These are phyloP conservation scores for Calyptommatus sinebrachiatus DNA, from an alignment of 2,113 vertebrate genomes.

Conservation along the genomic window DNA sequence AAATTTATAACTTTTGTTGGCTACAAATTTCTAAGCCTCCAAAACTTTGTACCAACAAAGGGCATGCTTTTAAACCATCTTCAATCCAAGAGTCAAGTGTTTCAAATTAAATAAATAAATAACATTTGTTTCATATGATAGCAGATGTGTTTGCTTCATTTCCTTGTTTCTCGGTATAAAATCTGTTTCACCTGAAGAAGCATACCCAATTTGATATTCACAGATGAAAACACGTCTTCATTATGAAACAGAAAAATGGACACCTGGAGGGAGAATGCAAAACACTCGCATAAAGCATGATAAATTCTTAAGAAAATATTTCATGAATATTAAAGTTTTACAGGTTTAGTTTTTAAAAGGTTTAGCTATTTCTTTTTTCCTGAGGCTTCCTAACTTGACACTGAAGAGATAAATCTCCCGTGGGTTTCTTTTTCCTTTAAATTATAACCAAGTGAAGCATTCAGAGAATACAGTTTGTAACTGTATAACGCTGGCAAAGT, in stretches of 20 bases:
- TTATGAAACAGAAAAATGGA: conserved; percentile 52
- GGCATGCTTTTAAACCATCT: not conserved
- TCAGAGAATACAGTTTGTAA: conserved; percentile 34
- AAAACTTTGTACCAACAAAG: conserved; percentile 6
- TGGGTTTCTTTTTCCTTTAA: conserved; percentile 3
- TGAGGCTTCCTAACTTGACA: conserved; percentile 38
- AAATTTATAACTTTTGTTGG: not conserved
- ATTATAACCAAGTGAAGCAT: conserved; percentile 26
- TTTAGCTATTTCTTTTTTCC: conserved; percentile 44
- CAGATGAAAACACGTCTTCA: conserved; percentile 46
- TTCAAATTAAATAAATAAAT: conserved; percentile 2
- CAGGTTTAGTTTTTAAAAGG: conserved; percentile 36
- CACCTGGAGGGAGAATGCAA: conserved; percentile 8
- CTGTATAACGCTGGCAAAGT: conserved; percentile 51
- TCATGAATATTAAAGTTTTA: conserved; percentile 14
- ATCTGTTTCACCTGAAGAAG: conserved; percentile 45
- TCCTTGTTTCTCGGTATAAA: conserved; percentile 46
- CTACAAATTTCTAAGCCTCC: conserved; percentile 13
- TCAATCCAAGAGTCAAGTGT: not conserved
- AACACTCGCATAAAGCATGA: conserved; percentile 29
- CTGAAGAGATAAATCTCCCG: not conserved
- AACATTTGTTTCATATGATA: conserved; percentile 20
- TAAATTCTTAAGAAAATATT: conserved; percentile 42
- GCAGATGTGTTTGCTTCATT: conserved; percentile 27
- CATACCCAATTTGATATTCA: conserved; percentile 49